A percentile compares a stretch with the other conserved stretches of the same genome.
phyloP scores from a whole-genome alignment of 2,113 vertebrate genomes.

The Salvelinus namaycush region DNA sequence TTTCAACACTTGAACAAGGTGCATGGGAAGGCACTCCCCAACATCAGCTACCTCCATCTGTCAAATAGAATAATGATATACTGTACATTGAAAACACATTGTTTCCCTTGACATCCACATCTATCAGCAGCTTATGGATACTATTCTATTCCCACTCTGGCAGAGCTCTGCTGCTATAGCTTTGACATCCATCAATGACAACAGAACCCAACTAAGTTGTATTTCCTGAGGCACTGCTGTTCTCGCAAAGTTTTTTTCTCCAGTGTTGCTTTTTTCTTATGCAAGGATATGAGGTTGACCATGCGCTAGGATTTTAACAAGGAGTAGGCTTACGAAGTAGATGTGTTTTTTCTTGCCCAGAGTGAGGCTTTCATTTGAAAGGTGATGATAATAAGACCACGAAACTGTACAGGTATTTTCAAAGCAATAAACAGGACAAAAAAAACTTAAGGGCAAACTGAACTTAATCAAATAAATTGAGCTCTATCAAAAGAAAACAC shows the following conservation, averaged over 20 bases:
- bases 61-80: conserved; percentile 65
- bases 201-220: conserved; percentile 33
- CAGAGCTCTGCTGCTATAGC: conserved; percentile 42
- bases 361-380: too few relatives aligned
- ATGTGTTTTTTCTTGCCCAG: too few relatives aligned
- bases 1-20: conserved; percentile 26
- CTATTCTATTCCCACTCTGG: conserved; percentile 41
- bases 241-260: conserved; percentile 1
- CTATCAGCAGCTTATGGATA: conserved; percentile 68
- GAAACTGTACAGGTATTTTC: too few relatives aligned
- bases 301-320: too few relatives aligned
- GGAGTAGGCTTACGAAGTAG: too few relatives aligned
- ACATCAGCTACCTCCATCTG: conserved; percentile 51
- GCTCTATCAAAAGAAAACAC: too few relatives aligned
- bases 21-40: conserved; percentile 49
- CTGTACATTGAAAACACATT: conserved; percentile 62
- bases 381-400: too few relatives aligned
- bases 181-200: conserved; percentile 67
- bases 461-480: too few relatives aligned
- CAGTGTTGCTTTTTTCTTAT: not conserved
- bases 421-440: too few relatives aligned
- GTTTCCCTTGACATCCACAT: conserved; percentile 60
- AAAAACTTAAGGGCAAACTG: too few relatives aligned
- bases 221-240: conserved; percentile 51
- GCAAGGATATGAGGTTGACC: not conserved